A percentile compares a stretch with the other conserved stretches of the same genome.
These are phyloP conservation scores for Entomobrya multifasciata DNA, from an alignment of 2,888 invertebrate genomes.

Conservation along the genomic window DNA sequence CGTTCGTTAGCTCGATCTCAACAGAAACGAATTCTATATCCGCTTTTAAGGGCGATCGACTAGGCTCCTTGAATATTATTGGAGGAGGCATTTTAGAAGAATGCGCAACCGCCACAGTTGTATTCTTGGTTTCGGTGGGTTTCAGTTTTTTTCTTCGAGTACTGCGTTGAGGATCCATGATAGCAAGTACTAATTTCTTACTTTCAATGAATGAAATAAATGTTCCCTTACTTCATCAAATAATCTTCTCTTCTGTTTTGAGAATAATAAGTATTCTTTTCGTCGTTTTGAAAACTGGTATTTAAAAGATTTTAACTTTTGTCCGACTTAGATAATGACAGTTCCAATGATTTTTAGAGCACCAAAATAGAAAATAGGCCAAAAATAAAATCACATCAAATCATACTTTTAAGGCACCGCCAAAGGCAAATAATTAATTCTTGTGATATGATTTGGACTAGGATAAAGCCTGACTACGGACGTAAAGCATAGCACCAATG, in stretches of 20 bases:
- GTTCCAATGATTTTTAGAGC: too few species aligned
- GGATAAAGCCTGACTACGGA: too few species aligned
- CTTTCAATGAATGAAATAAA: too few species aligned
- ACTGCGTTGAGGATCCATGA: constrained; percentile 43
- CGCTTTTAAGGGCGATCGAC: background rate
- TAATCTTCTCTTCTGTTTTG: too few species aligned
- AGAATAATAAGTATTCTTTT: background rate
- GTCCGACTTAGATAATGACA: too few species aligned
- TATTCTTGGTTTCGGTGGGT: background rate
- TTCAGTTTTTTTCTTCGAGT: constrained; percentile 35
- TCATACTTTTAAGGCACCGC: constrained; percentile 6
- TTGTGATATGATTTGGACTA: background rate
- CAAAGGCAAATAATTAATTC: constrained; percentile 8
- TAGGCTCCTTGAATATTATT: background rate
- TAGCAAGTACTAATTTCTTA: background rate
- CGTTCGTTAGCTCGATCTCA: constrained; percentile 73
- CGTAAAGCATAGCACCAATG: too few species aligned
- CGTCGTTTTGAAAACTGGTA: background rate
- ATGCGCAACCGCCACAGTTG: background rate
- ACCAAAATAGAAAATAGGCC: background rate
- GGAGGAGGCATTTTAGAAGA: constrained; percentile 40
- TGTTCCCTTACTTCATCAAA: too few species aligned
- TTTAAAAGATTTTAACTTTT: background rate
- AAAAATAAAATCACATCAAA: background rate
- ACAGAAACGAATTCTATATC: constrained; percentile 69